Conservation (phyloP, 2,888 invertebrate species). For the Venustoraphidia nigricollis region DNA sequence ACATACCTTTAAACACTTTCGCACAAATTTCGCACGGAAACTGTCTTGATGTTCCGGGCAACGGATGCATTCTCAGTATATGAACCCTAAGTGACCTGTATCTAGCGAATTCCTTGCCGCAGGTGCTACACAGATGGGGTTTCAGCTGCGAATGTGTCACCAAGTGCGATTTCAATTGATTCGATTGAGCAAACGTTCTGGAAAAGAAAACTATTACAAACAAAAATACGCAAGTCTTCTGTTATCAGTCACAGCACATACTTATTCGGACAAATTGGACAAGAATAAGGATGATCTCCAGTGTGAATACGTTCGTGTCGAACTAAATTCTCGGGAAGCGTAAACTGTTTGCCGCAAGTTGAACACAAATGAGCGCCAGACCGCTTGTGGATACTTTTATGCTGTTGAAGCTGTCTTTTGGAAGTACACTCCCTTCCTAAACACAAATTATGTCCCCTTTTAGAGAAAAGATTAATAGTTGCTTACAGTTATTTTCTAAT, state of each 20-base stretch:
- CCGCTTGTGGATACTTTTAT: constrained; percentile 8
- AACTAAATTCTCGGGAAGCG: background rate
- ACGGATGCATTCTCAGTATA: constrained; percentile 8
- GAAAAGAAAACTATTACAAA: background rate
- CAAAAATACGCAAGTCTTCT: background rate
- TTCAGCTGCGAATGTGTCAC: constrained; percentile 8
- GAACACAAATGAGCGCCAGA: constrained; percentile 7
- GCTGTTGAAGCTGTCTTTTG: background rate
- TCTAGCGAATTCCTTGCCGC: constrained; percentile 8
- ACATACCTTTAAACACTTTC: background rate
- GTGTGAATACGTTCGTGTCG: constrained; percentile 6
- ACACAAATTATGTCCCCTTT: too few species aligned
- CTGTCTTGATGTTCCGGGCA: background rate
- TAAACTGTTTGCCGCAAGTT: constrained; percentile 2
- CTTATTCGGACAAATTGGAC: constrained; percentile 7
- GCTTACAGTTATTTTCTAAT: too few species aligned
- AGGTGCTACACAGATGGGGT: constrained; percentile 8
- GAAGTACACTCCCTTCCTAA: too few species aligned
- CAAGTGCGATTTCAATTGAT: constrained; percentile 9
- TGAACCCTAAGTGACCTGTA: constrained; percentile 7
- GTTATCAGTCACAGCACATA: background rate
- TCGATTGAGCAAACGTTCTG: constrained; percentile 9
- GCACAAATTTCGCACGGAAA: background rate
- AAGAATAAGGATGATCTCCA: constrained; percentile 7
- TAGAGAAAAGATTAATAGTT: too few species aligned